Base-by-base conservation (phyloP, 2,113 vertebrate genomes). In the Stigmatopora nigra region DNA sequence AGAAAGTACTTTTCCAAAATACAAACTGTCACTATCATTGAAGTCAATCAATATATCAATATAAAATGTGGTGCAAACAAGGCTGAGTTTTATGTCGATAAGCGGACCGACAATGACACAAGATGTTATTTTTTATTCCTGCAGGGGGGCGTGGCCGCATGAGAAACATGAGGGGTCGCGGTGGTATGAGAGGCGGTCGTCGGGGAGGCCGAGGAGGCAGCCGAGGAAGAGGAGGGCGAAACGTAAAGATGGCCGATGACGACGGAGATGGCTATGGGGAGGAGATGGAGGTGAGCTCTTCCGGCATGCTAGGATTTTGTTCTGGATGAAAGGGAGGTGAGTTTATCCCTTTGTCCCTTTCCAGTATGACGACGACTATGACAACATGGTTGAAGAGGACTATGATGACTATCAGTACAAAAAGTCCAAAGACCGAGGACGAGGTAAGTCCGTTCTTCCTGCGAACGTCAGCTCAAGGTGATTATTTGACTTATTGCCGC, bases 331-430 rank as follows among this genome's bases (percentile, higher is more conserved):
- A 45, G 38, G n/a, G 20, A 20, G 19, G n/a, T 41, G 38, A 41
- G 2, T 45, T 61, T 3, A 63, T 20, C 12, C 35, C 4, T n/a
- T 41, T 38, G 10, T 61, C 22, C 49, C 19, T 17, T 36, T 47
- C 0, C 75, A 96, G 93, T 95, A 92, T 56, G 91, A 88, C 8
- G 94, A 91, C 0, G 89, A 91, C 2, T 95, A 93, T 19, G 94
- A 95, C 68, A 91, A 93, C 7, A 85, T 92, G 76, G 90, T 87
- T 0, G 94, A 95, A 0, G 95, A 95, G 0, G 93, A 95, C 1
- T 95, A 94, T 0, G 94, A 97, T 0, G 94, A 96, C 1, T 97
- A 93, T 75, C 94, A 93, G 65, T 96, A 95, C 76, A 93, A 93
- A 35, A 88, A 92, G 75, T 87, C 86, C 51, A 97, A 96, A 77